A percentile compares a stretch with the other conserved stretches of the same genome.
These are phyloP conservation scores for Delia radicum DNA, from an alignment of 1,140 invertebrate species.

Conservation along the genomic window DNA sequence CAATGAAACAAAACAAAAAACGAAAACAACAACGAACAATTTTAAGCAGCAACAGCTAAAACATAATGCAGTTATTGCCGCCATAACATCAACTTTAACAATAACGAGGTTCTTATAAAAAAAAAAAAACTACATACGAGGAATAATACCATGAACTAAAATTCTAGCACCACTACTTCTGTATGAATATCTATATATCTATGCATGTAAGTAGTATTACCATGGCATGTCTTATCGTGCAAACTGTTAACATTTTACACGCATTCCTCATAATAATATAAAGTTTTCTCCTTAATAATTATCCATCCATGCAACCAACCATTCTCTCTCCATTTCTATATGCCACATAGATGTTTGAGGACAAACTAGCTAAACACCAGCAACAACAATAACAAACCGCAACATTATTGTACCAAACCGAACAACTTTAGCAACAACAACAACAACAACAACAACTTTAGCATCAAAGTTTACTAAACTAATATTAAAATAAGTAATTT, in stretches of 20 bases:
- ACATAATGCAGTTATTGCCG: conserved; percentile 21
- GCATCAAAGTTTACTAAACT: background rate
- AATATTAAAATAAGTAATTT: conserved; percentile 24
- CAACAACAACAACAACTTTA: background rate
- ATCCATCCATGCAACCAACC: too few species aligned
- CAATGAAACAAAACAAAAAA: background rate
- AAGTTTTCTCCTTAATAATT: conserved; percentile 12
- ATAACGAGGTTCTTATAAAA: conserved; percentile 8
- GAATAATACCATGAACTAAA: background rate
- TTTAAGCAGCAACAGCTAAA: background rate
- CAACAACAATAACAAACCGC: too few species aligned
- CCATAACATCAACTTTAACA: conserved; percentile 19
- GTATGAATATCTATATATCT: background rate
- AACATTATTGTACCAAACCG: too few species aligned
- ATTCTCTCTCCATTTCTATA: too few species aligned
- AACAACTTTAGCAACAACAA: background rate
- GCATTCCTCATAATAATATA: conserved; percentile 10
- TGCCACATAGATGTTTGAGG: background rate
- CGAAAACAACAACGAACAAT: background rate
- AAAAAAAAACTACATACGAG: background rate
- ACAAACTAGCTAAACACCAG: background rate
- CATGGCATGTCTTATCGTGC: conserved; percentile 7
- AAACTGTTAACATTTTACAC: conserved; percentile 22
- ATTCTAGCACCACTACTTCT: background rate
- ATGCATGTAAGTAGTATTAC: background rate